These are phyloP conservation scores for Drosophila rellima DNA, from an alignment of 2,888 invertebrate genomes.

Conservation along the genomic window DNA sequence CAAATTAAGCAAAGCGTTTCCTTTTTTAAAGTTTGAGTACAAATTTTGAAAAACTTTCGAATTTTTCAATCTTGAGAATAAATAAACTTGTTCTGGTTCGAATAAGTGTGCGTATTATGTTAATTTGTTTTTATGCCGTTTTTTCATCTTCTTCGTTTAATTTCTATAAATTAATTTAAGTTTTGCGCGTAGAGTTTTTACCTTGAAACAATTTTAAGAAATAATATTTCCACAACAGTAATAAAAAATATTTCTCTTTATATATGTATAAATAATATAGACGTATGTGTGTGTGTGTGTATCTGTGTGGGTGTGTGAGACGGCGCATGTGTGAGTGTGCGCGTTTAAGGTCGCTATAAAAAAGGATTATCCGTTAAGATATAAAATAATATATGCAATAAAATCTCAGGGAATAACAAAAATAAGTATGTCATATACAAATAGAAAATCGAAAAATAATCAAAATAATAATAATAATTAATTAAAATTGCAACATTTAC, in stretches of 20 bases:
- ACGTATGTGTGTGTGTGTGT: constrained; percentile 26
- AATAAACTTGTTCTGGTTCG: constrained; percentile 56
- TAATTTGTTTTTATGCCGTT: constrained; percentile 42
- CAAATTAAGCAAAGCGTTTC: constrained; percentile 67
- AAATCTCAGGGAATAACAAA: constrained; percentile 77
- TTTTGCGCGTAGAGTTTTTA: constrained; percentile 68
- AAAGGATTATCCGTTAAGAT: constrained; percentile 40
- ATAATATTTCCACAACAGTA: constrained; percentile 65
- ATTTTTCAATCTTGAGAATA: constrained; percentile 62
- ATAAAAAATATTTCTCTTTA: constrained; percentile 70
- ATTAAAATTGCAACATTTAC: constrained; percentile 61
- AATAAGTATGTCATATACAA: constrained; percentile 48
- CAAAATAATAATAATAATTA: constrained; percentile 32
- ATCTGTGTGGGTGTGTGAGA: constrained; percentile 22
- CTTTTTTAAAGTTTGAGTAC: constrained; percentile 44
- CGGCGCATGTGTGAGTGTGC: constrained; percentile 56
- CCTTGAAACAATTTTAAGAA: constrained; percentile 65
- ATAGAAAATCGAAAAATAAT: constrained; percentile 37
- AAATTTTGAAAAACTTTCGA: constrained; percentile 61
- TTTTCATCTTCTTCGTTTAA: constrained; percentile 38
- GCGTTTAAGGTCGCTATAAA: constrained; percentile 61
- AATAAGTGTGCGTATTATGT: constrained; percentile 49
- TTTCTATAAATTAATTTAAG: constrained; percentile 71
- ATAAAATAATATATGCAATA: constrained; percentile 57
- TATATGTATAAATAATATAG: constrained; percentile 62